Evolutionary conservation across 2,888 invertebrate genomes (phyloP).

Genomic region (Cephus pulcher): DNA sequence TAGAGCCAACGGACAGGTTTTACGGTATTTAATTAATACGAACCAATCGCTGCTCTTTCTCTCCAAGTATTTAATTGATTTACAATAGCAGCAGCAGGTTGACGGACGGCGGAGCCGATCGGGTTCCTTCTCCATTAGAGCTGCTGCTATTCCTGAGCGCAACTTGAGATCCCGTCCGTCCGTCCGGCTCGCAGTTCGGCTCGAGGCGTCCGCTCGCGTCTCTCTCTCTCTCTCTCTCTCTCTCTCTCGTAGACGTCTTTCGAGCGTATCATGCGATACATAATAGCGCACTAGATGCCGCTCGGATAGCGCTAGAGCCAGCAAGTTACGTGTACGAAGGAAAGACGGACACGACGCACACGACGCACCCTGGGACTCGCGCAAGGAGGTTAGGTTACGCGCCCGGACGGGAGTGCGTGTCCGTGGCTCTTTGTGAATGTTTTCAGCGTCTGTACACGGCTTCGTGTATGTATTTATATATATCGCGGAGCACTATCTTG

Average conservation of each 20-base stretch:
- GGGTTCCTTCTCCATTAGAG: too few relatives aligned
- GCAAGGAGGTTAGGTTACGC: too few relatives aligned
- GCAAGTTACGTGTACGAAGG: background rate
- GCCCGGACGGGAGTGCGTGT: too few relatives aligned
- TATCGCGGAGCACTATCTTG: slow-evolving; percentile 26
- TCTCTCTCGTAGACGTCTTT: background rate
- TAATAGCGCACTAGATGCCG: slow-evolving; percentile 2
- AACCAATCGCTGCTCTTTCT: slow-evolving; percentile 13
- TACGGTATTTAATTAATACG: slow-evolving; percentile 21
- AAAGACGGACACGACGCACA: slow-evolving; percentile 1
- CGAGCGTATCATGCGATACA: slow-evolving; percentile 3
- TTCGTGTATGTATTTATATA: background rate
- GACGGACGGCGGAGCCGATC: too few relatives aligned
- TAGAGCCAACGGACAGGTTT: slow-evolving; percentile 16
- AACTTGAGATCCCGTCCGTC: background rate
- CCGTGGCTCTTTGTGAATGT: too few relatives aligned
- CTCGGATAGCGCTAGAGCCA: background rate
- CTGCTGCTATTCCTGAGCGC: too few relatives aligned
- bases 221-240: too few relatives aligned
- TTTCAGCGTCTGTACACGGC: background rate
- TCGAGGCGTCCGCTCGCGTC: too few relatives aligned
- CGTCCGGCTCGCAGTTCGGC: background rate
- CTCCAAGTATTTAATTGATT: slow-evolving; percentile 16
- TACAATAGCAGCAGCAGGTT: slow-evolving; percentile 11
- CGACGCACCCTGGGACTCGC: background rate